Base-by-base conservation (phyloP, 1,140 invertebrate species). In the Galleria mellonella region DNA sequence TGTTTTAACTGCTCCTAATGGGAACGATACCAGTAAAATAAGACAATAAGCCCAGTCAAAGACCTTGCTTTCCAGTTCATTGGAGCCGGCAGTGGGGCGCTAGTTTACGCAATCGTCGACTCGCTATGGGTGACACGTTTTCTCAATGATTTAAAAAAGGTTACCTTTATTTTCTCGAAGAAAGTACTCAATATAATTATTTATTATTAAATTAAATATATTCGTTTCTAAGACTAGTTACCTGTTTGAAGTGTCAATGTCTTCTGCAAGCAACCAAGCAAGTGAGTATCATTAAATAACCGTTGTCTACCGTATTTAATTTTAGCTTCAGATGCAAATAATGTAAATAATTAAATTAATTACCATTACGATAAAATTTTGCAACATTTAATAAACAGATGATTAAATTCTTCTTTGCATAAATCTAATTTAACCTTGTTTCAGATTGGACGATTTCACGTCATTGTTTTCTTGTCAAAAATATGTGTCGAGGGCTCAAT, bases 51-150 rank as follows among this genome's bases (percentile, higher is more conserved):
- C 53, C 44, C 52, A 62, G 62, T 58, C 66, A 51, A 62, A 79
- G 82, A 85, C 82, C 82, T 85, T 85, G 82, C 77, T 76, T 85
- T 83, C 77, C 82, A 82, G 69, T 83, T 68, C 66, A 83, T 57
- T 82, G 77, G 69, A 59, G 60, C 11, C 63, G 58, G 60, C 73
- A 75, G 68, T 74, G 72, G 73, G 73, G 63, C 72, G 62, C 51
- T 64, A 46, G 55, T 69, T 82, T 82, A 64, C 74, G 77, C 72
- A 82, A 85, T 58, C 42, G 45, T 47, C 43, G 29, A 13, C 8
- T 42, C 46, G 51, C 54, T 73, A 65, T 72, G 62, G 63, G 65
- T 68, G 64, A 76, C 70, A 71, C 68, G 67, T 77, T 81, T 83
- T 83, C 67, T 72, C 58, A 49, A 54, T 60, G 47, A 52, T 49